A percentile compares a stretch with the other conserved stretches of the same genome.
These are phyloP conservation scores for Chionoecetes opilio DNA, from an alignment of 1,140 invertebrate species.

Conservation along the genomic window DNA sequence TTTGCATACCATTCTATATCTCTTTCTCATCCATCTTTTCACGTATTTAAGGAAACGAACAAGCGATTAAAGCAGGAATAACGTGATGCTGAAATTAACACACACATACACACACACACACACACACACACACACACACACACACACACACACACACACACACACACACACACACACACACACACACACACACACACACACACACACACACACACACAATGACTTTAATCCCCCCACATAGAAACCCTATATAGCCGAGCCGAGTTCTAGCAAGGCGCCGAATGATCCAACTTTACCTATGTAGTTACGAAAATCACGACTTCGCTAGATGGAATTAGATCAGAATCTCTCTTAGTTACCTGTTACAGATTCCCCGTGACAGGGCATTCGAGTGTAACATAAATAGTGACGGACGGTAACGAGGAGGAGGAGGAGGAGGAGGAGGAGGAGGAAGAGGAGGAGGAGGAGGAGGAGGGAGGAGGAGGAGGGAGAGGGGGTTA, in stretches of 20 bases:
- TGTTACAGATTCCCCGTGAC: background rate
- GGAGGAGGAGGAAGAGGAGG: background rate
- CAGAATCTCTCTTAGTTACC: background rate
- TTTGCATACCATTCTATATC: no score
- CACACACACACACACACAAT: no score
- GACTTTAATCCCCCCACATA: no score
- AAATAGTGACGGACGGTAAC: background rate
- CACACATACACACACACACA: background rate
- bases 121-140: no score
- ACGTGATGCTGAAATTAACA: no score
- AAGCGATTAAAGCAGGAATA: no score
- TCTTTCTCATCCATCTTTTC: no score
- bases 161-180: no score
- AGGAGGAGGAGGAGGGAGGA: background rate
- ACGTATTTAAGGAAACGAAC: no score
- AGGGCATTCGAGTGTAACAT: background rate
- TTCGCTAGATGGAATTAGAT: background rate
- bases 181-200: no score
- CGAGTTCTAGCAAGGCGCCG: background rate
- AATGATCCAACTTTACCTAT: background rate
- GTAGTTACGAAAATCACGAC: background rate
- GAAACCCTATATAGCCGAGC: background rate
- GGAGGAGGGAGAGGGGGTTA: background rate
- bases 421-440: background rate
- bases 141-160: no score